phyloP scores from a whole-genome alignment of 2,888 invertebrate genomes.

The Buathra laborator region DNA sequence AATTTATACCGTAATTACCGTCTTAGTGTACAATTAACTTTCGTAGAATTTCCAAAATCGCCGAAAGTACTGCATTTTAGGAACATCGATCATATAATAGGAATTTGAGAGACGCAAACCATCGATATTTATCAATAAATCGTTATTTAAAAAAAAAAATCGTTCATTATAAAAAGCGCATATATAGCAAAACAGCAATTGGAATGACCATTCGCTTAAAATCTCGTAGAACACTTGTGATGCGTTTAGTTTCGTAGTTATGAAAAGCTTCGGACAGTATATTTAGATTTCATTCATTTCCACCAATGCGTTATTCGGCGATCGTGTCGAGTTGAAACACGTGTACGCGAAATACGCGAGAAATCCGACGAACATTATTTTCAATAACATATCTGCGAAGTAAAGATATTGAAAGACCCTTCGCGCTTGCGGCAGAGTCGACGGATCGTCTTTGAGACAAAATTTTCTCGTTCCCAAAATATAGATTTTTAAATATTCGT shows the following conservation, averaged over 20 bases:
- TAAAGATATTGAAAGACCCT: constrained; percentile 85
- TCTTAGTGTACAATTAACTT: not conserved
- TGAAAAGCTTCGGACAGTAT: not conserved
- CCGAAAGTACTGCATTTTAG: not conserved
- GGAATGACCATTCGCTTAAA: not conserved
- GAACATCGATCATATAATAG: not conserved
- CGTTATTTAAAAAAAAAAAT: not conserved
- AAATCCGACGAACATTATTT: constrained; percentile 71
- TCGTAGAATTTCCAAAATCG: not conserved
- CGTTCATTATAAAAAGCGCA: not conserved
- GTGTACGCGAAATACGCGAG: constrained; percentile 77
- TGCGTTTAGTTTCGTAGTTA: not conserved
- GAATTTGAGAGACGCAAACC: not conserved
- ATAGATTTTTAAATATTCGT: constrained; percentile 89
- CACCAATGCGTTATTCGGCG: constrained; percentile 48
- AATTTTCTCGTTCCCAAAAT: constrained; percentile 94
- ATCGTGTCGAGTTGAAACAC: constrained; percentile 36
- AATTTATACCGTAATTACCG: not conserved
- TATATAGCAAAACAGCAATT: not conserved
- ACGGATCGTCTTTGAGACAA: constrained; percentile 93
- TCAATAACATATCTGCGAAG: constrained; percentile 76
- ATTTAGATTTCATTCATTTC: constrained; percentile 58
- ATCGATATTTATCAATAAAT: not conserved
- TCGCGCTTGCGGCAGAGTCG: constrained; percentile 91
- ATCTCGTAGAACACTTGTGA: not conserved